Base-by-base conservation (phyloP, 2,113 vertebrate genomes). In the Chamaea fasciata region DNA sequence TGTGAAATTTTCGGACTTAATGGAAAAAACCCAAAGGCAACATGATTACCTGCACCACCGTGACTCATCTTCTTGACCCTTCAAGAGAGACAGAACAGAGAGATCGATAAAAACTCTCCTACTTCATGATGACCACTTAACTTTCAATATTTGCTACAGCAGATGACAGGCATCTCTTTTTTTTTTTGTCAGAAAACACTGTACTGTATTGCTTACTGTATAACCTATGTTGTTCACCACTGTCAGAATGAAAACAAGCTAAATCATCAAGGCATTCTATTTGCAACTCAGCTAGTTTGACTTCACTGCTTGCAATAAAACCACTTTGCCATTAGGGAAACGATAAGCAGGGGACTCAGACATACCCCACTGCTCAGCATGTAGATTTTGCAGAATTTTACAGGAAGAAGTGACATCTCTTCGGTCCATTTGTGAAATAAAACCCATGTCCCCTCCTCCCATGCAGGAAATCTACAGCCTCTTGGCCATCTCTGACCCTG, bases 111-210 rank as follows among this genome's bases (percentile, higher is more conserved):
- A 33, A 76, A 44, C 55, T 70, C 82, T 37, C 2, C 0, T 19
- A 33, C 56, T 89, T 78, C 47, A 77, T 13, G 13, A 86, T 49
- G 44, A 77, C 71, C 60, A 47, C 42, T 88, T 88, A 92, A 70
- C 47, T 71, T 71, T 11, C 60, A 68, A 0, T 81, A 52, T 81
- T 74, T 94, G 55, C 55, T 64, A 75, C 49, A 68, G 62, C 71
- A 93, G 41, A 52, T 83, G 76, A 92, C 0, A 0, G 65, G 52
- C 79, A 89, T 30, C 60, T 67, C 2, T 68, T 90, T 93, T 89
- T 89, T 70, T 70, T 94, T 87, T 75, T 92, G 92, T 78, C 85
- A 94, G 79, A 89, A 96, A 86, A 75, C 44, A 37, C 20, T 56
- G 9, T 13, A 55, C 12, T 23, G 7, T 31, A 26, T 33, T 23